These are phyloP conservation scores for Drosophila arawakana DNA, from an alignment of 1,140 invertebrate genomes.

Conservation along the genomic window DNA sequence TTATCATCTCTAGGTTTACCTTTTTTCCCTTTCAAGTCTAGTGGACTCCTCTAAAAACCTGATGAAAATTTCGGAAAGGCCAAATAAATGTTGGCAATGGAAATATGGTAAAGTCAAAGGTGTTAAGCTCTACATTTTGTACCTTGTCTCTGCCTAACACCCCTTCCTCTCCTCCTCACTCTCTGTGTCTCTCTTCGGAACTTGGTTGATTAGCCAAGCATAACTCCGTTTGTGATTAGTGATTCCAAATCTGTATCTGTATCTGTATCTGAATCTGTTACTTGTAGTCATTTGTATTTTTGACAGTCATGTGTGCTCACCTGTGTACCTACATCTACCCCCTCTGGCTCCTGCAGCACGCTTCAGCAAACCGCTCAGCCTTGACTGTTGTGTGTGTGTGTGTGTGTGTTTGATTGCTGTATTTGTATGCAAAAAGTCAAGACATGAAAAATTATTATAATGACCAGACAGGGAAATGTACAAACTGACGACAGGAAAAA, in stretches of 20 bases:
- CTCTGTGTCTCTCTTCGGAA: no score
- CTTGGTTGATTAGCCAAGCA: conserved; percentile 23
- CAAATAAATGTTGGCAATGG: no score
- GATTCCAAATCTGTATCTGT: conserved; percentile 3
- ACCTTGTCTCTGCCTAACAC: background rate
- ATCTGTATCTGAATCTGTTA: conserved; percentile 1
- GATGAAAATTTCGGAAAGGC: no score
- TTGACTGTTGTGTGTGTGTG: background rate
- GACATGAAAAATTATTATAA: conserved; percentile 56
- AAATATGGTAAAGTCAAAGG: no score
- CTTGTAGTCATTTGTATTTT: conserved; percentile 40
- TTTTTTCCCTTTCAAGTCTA: no score
- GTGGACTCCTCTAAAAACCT: no score
- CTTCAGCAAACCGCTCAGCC: conserved; percentile 36
- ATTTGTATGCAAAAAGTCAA: conserved; percentile 29
- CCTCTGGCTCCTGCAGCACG: conserved; percentile 9
- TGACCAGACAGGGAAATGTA: conserved; percentile 36
- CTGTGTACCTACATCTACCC: conserved; percentile 13
- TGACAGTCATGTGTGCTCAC: conserved; percentile 28
- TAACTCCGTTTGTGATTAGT: conserved; percentile 23
- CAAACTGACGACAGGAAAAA: background rate
- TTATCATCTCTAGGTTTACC: no score
- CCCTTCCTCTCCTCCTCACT: background rate
- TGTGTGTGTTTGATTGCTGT: conserved; percentile 36
- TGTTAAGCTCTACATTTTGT: no score